Evolutionary conservation across 2,797 vertebrate genomes (phyloP).

Genomic region (Catamblyrhynchus diadema): DNA sequence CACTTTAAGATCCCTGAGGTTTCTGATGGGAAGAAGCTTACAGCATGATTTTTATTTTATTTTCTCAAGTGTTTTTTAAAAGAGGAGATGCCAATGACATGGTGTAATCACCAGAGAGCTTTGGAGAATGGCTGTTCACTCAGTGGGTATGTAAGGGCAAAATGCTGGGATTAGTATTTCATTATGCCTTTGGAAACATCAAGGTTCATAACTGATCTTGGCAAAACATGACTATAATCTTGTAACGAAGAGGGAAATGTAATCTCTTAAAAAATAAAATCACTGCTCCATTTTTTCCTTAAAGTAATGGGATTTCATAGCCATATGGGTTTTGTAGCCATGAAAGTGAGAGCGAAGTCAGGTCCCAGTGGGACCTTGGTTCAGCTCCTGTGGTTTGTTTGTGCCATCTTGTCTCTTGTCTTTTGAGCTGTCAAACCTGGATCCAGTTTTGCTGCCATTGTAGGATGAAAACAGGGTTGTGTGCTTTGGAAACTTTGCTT

Average conservation of each 20-base stretch:
- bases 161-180: not conserved
- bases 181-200: not conserved
- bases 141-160: not conserved
- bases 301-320: not conserved
- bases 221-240: not conserved
- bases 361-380: not conserved
- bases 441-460: not conserved
- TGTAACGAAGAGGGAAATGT: not conserved
- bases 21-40: constrained; percentile 47
- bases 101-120: not conserved
- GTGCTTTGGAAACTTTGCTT: not conserved
- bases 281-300: not conserved
- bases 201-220: not conserved
- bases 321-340: not conserved
- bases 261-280: not conserved
- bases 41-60: constrained; percentile 28
- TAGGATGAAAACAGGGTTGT: not conserved
- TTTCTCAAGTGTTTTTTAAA: constrained; percentile 33
- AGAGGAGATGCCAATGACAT: constrained; percentile 9
- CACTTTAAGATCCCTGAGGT: not conserved
- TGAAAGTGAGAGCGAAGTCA: not conserved
- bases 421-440: not conserved
- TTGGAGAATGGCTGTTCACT: not conserved
- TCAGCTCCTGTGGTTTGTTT: not conserved
- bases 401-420: not conserved